Base-by-base conservation (phyloP, 2,797 vertebrate genomes). In the Pseudotriccus pelzelni region DNA sequence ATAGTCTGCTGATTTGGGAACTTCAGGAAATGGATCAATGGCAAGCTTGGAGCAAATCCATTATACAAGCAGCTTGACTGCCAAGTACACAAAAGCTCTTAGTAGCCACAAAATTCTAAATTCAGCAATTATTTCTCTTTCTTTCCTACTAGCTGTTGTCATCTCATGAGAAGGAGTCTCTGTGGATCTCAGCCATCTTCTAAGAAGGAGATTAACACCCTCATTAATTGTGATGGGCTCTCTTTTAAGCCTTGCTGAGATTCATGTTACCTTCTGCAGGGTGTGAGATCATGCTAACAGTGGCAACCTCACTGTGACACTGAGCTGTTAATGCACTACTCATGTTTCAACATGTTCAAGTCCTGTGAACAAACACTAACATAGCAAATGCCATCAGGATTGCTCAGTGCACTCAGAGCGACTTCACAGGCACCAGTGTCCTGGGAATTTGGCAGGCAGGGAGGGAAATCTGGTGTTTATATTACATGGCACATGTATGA, bases 391-490 rank as follows among this genome's bases (percentile, higher is more conserved):
- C 24, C 4, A 0, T 37, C 7, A 1, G 14, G 43, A 81, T 5
- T 86, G 60, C 73, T 94, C 66, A 86, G 70, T 37, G 50, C 36
- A 58, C 62, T 37, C 80, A 41, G 39, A 84, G 62, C 23, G 63
- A 18, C 80, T 93, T 69, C 63, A 82, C 39, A 75, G 80, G 44
- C 86, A 82, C 55, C 44, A 43, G 0, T 52, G 77, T 63, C 95
- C 93, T 84, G 70, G 82, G 63, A 90, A 82, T 91, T 52, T 96
- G 95, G 70, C 91, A 93, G 72, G 53, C 82, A 46, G 66, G 34
- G 44, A 88, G 47, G 23, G 83, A 96, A 46, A 79, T 95, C 90
- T 94, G 88, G 44, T 94, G 78, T 87, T 93, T 85, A 67, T 39
- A 36, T 46, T 30, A 30, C 39, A 60, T 24, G 30, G 80, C 80